These are phyloP conservation scores for Ictalurus furcatus DNA, from an alignment of 2,113 vertebrate genomes.

Conservation along the genomic window DNA sequence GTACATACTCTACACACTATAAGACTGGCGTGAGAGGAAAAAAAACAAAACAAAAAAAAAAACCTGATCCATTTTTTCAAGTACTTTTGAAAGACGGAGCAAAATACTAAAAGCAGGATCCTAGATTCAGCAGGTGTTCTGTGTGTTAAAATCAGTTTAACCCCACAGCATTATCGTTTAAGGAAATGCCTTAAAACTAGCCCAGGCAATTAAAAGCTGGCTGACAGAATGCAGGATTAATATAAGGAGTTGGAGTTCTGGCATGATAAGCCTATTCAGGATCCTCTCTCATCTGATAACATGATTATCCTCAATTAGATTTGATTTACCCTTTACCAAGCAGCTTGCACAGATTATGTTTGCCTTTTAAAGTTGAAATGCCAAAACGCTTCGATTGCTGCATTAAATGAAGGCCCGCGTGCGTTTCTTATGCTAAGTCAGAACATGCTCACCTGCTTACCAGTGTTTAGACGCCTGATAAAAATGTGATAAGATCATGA, in stretches of 20 bases:
- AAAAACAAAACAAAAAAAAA: neutral
- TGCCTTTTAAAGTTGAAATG: conserved; percentile 71
- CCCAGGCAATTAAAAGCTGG: conserved; percentile 76
- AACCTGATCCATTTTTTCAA: neutral
- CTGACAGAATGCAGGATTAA: conserved; percentile 74
- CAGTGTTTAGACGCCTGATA: conserved; percentile 34
- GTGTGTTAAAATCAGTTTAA: conserved; percentile 44
- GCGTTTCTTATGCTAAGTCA: conserved; percentile 55
- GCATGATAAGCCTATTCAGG: conserved; percentile 76
- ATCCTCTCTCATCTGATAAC: conserved; percentile 79
- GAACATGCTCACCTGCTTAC: conserved; percentile 48
- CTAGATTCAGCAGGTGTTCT: neutral
- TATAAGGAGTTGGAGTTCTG: conserved; percentile 67
- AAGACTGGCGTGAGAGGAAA: neutral
- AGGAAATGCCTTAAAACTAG: conserved; percentile 64
- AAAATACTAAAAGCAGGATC: conserved; percentile 18
- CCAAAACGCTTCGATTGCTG: conserved; percentile 66
- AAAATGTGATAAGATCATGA: conserved; percentile 49
- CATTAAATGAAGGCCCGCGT: conserved; percentile 46
- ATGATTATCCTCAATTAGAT: conserved; percentile 73
- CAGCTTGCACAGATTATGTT: conserved; percentile 64
- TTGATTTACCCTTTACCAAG: conserved; percentile 74
- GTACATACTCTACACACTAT: neutral
- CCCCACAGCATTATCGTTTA: conserved; percentile 71
- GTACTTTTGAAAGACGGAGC: conserved; percentile 61